Evolutionary conservation across 2,888 invertebrate genomes (phyloP), one percentile per base, ranked within the genome.

Genomic region (Ferdinandea cuprea): DNA sequence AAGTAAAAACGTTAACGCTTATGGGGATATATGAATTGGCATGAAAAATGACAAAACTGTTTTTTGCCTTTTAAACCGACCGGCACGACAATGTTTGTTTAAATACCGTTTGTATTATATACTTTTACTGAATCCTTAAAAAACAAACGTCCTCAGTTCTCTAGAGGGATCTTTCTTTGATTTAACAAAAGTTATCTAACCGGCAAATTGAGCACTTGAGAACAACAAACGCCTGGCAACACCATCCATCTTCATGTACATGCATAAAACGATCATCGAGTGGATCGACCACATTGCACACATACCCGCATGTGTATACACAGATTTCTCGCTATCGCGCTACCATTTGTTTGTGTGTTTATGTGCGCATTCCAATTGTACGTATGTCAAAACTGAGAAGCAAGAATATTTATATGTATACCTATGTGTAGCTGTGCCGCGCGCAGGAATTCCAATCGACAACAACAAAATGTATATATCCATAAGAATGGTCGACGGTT

Each of bases 361-460:
- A 63, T 69, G 83, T 61, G 61, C 83, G 56, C 83, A 83, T 83
- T 83, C 83, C 83, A 83, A 73, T 72, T 68, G 78, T 83, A 83
- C 78, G 78, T 78, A 83, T 83, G 83, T 73, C 66, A 76, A 81
- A 58, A 11, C 9, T 48, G 59, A 81, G 71, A 77, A 63, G 48
- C 59, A 63, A 65, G 19, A 19, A 35, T 42, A 42, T 11, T 3
- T 44, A 19, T 69, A 72, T 68, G 61, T 73, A 63, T 37, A 50
- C 25, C 32, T 42, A 46, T 63, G 52, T 72, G 56, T 73, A 44
- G 11, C 35, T 77, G 50, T 78, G 73, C 83, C 72, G 72, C 72
- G 85, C 81, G 76, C 65, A 72, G 85, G 80, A 84, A 87, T 87
- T 87, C 87, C 85, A 81, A 86, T 86, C 73, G 63, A 83, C 87